Percentiles rank a stretch among this genome's conserved stretches.
Evolutionary conservation across 2,888 invertebrate species (phyloP).

Genomic region (Aporophyla nigra): DNA sequence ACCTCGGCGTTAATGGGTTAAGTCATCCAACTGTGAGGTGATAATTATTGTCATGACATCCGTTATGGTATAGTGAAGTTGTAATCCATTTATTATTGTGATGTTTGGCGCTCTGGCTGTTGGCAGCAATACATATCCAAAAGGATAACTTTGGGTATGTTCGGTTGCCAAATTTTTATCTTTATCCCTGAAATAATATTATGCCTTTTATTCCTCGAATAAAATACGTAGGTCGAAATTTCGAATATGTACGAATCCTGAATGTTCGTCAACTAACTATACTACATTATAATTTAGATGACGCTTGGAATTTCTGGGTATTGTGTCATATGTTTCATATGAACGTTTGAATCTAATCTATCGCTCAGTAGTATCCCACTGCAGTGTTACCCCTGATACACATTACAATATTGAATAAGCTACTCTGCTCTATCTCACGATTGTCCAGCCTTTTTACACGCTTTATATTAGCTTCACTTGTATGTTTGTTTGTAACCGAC

Average conservation of each 20-base stretch:
- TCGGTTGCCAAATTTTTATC: conserved; percentile 52
- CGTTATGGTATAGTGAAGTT: conserved; percentile 29
- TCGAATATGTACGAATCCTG: background rate
- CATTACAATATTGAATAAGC: background rate
- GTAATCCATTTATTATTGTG: conserved; percentile 35
- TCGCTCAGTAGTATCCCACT: background rate
- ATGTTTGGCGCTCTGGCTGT: conserved; percentile 37
- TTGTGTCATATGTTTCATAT: background rate
- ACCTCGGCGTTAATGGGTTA: too few species aligned
- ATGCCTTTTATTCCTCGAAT: background rate
- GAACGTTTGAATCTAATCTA: background rate
- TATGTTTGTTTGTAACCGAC: too few species aligned
- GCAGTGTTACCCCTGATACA: background rate
- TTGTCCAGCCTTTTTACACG: background rate
- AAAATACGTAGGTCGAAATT: background rate
- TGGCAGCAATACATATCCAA: conserved; percentile 49
- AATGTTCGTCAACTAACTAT: background rate
- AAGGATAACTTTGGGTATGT: conserved; percentile 36
- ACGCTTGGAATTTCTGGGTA: background rate
- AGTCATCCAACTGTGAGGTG: conserved; percentile 23
- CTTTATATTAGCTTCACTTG: too few species aligned
- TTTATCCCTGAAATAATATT: conserved; percentile 8
- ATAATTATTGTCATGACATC: conserved; percentile 28
- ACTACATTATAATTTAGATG: background rate
- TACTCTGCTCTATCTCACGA: background rate